These are phyloP conservation scores for Neogobius melanostomus DNA, from an alignment of 2,113 vertebrate species.

Conservation along the genomic window DNA sequence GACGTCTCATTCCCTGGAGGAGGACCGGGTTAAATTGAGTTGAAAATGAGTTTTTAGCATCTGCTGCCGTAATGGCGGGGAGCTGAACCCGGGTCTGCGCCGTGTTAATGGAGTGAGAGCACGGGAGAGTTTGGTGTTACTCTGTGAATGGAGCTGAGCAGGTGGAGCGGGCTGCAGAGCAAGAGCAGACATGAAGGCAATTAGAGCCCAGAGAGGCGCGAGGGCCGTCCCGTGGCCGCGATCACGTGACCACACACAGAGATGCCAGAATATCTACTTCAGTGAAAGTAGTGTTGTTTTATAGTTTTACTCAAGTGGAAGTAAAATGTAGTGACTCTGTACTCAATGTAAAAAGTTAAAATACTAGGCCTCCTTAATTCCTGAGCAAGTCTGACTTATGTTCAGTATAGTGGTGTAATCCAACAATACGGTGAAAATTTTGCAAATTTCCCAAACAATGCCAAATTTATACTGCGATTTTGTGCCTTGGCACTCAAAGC, in stretches of 20 bases:
- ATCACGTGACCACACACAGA: neutral
- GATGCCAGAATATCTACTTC: neutral
- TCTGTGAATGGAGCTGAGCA: constrained; percentile 76
- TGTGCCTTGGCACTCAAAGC: too few relatives aligned
- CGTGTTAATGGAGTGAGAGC: constrained; percentile 84
- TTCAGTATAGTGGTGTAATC: too few relatives aligned
- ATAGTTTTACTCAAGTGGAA: too few relatives aligned
- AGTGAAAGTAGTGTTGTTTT: too few relatives aligned
- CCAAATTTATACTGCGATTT: too few relatives aligned
- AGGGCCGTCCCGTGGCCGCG: constrained; percentile 26
- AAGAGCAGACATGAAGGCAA: constrained; percentile 83
- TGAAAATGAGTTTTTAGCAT: constrained; percentile 84
- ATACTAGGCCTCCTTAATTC: too few relatives aligned
- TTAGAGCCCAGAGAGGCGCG: constrained; percentile 70
- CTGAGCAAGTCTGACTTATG: too few relatives aligned
- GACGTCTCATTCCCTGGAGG: constrained; percentile 61
- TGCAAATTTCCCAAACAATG: too few relatives aligned
- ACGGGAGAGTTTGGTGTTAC: constrained; percentile 80
- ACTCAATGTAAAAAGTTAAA: too few relatives aligned
- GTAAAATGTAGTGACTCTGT: too few relatives aligned
- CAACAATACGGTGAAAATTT: too few relatives aligned
- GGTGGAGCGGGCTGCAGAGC: constrained; percentile 76
- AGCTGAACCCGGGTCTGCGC: constrained; percentile 77
- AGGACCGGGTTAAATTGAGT: constrained; percentile 81
- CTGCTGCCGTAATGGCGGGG: constrained; percentile 75